Percentiles rank a stretch among this genome's conserved stretches.
Evolutionary conservation across 2,113 vertebrate species (phyloP).

Genomic region (Hyaena hyaena): DNA sequence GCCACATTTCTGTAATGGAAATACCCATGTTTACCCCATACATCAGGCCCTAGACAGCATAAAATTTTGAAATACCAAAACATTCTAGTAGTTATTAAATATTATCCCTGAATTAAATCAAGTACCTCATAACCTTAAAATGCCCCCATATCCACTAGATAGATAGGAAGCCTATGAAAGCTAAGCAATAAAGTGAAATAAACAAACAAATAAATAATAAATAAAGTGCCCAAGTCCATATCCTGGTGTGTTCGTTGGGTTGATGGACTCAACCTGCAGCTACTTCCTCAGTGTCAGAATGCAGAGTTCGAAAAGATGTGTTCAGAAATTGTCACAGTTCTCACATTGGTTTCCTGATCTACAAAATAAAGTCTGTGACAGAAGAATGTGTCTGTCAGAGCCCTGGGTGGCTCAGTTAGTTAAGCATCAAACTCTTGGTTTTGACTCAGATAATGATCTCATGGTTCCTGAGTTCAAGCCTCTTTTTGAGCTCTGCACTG

Average conservation of each 20-base stretch:
- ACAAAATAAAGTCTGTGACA: background rate
- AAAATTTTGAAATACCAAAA: background rate
- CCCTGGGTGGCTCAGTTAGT: too few relatives aligned
- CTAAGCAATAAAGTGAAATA: background rate
- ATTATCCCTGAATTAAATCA: background rate
- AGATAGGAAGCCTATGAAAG: background rate
- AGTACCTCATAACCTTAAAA: background rate
- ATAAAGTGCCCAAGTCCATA: background rate
- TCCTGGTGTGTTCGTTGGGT: background rate
- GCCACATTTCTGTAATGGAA: background rate
- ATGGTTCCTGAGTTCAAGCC: too few relatives aligned
- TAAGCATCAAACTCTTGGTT: too few relatives aligned
- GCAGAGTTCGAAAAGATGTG: background rate
- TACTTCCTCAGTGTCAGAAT: background rate
- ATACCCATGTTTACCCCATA: background rate
- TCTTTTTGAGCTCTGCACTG: too few relatives aligned
- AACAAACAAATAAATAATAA: too few relatives aligned
- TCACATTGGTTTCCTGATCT: background rate
- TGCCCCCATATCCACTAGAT: background rate
- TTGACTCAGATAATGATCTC: too few relatives aligned
- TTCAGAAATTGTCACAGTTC: background rate
- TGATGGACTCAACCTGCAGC: background rate
- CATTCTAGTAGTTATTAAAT: background rate
- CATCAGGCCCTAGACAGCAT: background rate
- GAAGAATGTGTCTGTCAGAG: background rate